These are phyloP conservation scores for Drosophila murphyi DNA, from an alignment of 1,140 invertebrate species.

Conservation along the genomic window DNA sequence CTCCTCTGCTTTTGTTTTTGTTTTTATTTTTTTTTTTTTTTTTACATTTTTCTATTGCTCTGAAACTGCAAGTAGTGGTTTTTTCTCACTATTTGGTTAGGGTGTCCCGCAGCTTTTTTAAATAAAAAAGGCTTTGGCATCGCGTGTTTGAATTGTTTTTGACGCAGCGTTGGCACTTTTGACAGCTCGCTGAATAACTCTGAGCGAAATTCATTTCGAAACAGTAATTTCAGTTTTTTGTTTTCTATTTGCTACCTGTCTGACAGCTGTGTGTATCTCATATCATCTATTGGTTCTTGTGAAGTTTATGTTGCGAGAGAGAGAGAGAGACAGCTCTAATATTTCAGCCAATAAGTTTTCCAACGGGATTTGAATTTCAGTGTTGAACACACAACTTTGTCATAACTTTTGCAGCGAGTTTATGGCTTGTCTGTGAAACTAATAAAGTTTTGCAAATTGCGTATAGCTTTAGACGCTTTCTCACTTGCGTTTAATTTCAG, in stretches of 20 bases:
- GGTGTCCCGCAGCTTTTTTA: conserved; percentile 18
- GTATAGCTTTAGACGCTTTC: conserved; percentile 8
- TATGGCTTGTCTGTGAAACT: conserved; percentile 26
- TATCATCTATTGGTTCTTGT: conserved; percentile 13
- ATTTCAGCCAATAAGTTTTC: conserved; percentile 23
- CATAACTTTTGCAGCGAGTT: conserved; percentile 28
- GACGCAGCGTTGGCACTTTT: conserved; percentile 44
- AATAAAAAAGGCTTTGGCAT: conserved; percentile 20
- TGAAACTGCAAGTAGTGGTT: neutral
- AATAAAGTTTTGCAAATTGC: conserved; percentile 37
- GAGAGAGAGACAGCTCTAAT: neutral
- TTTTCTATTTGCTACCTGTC: neutral
- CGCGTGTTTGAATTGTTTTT: conserved; percentile 36
- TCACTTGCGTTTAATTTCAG: conserved; percentile 9
- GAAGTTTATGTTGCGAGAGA: conserved; percentile 8
- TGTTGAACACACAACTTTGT: conserved; percentile 17
- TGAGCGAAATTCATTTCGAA: conserved; percentile 8
- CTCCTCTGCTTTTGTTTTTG: neutral
- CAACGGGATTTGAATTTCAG: conserved; percentile 40
- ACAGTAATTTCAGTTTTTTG: neutral
- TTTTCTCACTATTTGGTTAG: neutral
- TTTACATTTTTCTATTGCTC: conserved; percentile 19
- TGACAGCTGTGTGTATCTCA: conserved; percentile 14
- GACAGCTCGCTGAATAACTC: conserved; percentile 34
- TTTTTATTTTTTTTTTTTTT: neutral